Base-by-base conservation (phyloP, 1,140 invertebrate species). In the Euura lappo region DNA sequence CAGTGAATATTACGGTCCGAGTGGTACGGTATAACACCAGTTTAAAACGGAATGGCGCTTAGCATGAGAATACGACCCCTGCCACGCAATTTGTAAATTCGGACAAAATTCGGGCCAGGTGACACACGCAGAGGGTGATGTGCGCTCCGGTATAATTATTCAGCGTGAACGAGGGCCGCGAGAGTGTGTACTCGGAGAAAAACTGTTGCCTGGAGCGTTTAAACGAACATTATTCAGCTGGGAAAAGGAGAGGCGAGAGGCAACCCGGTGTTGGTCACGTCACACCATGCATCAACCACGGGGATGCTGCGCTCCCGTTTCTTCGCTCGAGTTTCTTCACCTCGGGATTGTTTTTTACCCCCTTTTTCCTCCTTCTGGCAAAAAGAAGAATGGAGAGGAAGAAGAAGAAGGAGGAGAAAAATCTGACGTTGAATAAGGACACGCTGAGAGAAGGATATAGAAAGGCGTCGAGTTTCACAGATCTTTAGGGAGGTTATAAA, bases 231-330 rank as follows among this genome's bases (percentile, higher is more conserved):
- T 60, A 60, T 60, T 60, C 51, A 60, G 51, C 51, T n/a, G 51
- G 6, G 51, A 60, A 60, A 1, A 60, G 51, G 8, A n/a, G 51
- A 4, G 51, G 51, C 3, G 51, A 60, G 51, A 28, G 28, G 51
- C 13, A n/a, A 60, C 10, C 51, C 6, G 51, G 51, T 60, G 51
- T 60, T 60, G 51, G 51, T 60, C 51, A 60, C 51, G 51, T 60
- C 51, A 60, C 51, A 60, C 51, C 51, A 60, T 60, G 51, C 51
- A 60, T 60, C 51, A 60, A 60, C 51, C 51, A 60, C 51, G 51
- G 51, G 51, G 51, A 11, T n/a, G 51, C 51, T 60, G 28, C 28
- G 28, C 28, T 28, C 28, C 28, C 28, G 28, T 28, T 28, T 28
- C 28, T 28, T 28, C 28, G 28, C 28, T 28, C 28, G 28, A n/a